Base-by-base conservation (phyloP, 2,888 invertebrate species). In the Hesperia comma region DNA sequence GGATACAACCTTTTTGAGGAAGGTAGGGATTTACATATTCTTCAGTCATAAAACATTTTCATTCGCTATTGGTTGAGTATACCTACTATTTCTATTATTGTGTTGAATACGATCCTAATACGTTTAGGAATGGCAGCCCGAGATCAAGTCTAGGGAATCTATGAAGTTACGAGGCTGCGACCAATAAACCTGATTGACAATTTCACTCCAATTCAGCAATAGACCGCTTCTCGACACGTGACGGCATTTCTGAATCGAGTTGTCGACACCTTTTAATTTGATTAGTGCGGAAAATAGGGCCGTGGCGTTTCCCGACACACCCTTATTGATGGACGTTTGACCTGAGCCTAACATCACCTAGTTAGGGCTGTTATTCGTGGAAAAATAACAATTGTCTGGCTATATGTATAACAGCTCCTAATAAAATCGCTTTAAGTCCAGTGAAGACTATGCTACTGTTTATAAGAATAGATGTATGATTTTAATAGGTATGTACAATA, bases 261-360 rank as follows among this genome's bases (percentile, higher is more conserved):
- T 40, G 14, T 32, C 12, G 1, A 21, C 51, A 26, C 17, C 19
- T n/a, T 53, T 58, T 58, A 58, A 62, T 37, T 21, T 26, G 12
- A 56, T 60, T 60, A 61, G 51, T 17, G 37, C 51, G 62, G 51
- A 67, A 61, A 51, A 51, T 51, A 51, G 69, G 60, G 62, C 32
- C 67, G 54, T 26, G 14, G 21, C 51, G 21, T 26, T 51, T 51
- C 26, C 14, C 14, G 21, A 14, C 51, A 6, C 51, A 51, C 51
- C 51, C 21, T 26, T 51, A 51, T 14, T 26, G 51, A 21, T 26
- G 26, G 12, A 66, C 67, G 49, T 41, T 43, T 58, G 53, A 68
- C 62, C 69, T 70, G 55, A 46, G 43, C 43, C 15, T 6, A 49
- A 49, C 15, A 43, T 19, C 49, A 19, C 2, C 5, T 4, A 17